Percentiles rank a stretch among this genome's conserved stretches.
phyloP scores from a whole-genome alignment of 92 coral and sea anemone species.

The Anthopleura xanthogrammica region DNA sequence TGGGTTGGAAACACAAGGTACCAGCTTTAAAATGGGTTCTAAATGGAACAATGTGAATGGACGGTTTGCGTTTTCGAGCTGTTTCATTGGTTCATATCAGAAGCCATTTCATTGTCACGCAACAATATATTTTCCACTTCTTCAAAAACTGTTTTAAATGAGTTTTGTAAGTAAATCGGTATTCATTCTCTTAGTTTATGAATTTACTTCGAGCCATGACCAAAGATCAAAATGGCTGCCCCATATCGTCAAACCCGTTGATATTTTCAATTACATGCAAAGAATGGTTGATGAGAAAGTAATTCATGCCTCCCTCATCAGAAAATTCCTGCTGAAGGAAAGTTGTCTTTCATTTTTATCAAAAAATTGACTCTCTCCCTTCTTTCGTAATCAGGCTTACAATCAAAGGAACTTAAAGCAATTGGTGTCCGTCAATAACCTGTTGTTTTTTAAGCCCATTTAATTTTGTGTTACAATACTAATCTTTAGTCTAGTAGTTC shows the following conservation, averaged over 20 bases:
- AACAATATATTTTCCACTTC: too few species aligned
- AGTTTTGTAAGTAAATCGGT: neutral
- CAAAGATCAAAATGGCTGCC: too few species aligned
- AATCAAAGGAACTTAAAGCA: neutral
- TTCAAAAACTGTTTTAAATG: neutral
- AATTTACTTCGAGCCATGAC: too few species aligned
- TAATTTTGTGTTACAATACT: neutral
- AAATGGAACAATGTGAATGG: neutral
- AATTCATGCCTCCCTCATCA: neutral
- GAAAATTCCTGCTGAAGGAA: neutral
- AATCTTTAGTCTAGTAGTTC: constrained; percentile 49
- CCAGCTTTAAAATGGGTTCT: neutral
- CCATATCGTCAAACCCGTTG: too few species aligned
- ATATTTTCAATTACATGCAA: too few species aligned
- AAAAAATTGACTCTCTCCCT: neutral
- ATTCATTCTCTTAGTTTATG: too few species aligned
- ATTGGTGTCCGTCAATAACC: neutral
- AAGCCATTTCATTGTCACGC: neutral
- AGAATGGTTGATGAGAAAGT: neutral
- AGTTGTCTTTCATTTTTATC: neutral
- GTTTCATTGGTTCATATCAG: neutral
- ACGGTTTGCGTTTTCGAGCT: neutral
- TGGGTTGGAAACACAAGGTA: neutral
- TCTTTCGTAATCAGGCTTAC: neutral
- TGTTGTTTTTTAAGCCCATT: neutral